These are phyloP conservation scores for Psilanteris sp. DNA, from an alignment of 1,140 invertebrate species.

Conservation along the genomic window DNA sequence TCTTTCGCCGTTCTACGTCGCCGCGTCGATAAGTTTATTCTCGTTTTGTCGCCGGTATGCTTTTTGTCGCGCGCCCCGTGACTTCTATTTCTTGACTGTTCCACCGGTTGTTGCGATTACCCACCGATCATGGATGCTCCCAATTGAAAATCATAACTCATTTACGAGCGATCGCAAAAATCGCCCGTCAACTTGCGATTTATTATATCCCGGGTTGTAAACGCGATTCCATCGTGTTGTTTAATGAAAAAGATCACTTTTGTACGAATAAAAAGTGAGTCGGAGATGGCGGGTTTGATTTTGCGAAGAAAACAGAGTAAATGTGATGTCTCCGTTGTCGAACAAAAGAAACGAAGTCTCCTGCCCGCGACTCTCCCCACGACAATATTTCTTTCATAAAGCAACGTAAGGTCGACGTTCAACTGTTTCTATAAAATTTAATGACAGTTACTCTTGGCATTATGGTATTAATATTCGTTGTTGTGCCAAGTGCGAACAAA, in stretches of 20 bases:
- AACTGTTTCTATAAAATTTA: conserved; percentile 7
- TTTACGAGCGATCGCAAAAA: too few species aligned
- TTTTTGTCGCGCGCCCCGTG: conserved; percentile 18
- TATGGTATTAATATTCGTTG: too few species aligned
- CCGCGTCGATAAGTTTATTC: conserved; percentile 50
- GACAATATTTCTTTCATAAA: conserved; percentile 33
- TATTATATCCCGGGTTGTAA: background rate
- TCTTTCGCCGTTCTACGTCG: conserved; percentile 47
- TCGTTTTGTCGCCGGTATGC: conserved; percentile 25
- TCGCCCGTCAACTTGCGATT: conserved; percentile 1
- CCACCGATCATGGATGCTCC: background rate
- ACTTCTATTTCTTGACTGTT: conserved; percentile 6
- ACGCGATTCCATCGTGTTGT: background rate
- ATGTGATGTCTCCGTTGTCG: conserved; percentile 9
- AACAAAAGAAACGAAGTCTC: conserved; percentile 12
- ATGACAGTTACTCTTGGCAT: too few species aligned
- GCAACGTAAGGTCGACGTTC: too few species aligned
- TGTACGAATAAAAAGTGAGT: conserved; percentile 11
- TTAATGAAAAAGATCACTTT: background rate
- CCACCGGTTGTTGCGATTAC: background rate
- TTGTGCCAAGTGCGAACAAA: too few species aligned
- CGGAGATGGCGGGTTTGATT: conserved; percentile 7
- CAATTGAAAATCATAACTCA: background rate
- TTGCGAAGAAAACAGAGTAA: conserved; percentile 14
- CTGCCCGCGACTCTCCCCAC: background rate